Base-by-base conservation (phyloP, 2,797 vertebrate species). In the Poliocrania exsul region DNA sequence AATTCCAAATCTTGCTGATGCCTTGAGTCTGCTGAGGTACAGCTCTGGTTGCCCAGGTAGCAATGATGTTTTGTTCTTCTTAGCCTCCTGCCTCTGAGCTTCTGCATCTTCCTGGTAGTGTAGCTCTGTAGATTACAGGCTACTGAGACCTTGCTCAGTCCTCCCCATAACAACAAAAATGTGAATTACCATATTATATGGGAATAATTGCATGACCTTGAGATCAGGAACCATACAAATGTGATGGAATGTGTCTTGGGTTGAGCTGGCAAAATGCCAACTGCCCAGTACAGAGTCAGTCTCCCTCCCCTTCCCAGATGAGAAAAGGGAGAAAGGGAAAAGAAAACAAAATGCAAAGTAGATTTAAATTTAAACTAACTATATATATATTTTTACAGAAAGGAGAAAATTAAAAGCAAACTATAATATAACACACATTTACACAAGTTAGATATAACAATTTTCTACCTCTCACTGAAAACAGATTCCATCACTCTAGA, bases 201-300 rank as follows among this genome's bases (percentile, higher is more conserved):
- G 82, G 92, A 95, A 90, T 95, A 95, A 87, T 94, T 94, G 89
- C 42, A 81, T 92, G 87, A 93, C 84, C 84, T 89, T 91, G 92
- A 91, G 53, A 90, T 78, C 75, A 83, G 47, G 50, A 89, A 57
- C 66, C 21, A 65, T 90, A 91, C 73, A 89, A 87, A 89, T 67
- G n/a, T 83, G 91, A 65, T 91, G 65, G 61, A 94, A 78, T 40
- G 7, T 40, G 40, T 40, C 40, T 40, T 40, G 40, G 40, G 16
- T 16, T 40, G 40, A 40, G 40, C 40, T 40, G 40, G 40, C 40
- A 40, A 40, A 40, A 40, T 17, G 40, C 40, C 40, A 40, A 40
- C 40, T 40, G 16, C 16, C 40, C 40, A 40, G 17, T 40, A 40
- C 40, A 16, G 15, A 40, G 16, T 40, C 16, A 16, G 16, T 40